Evolutionary conservation across 2,113 vertebrate genomes (phyloP), one percentile per base, ranked within the genome.

Genomic region (Alaudala cheleensis): DNA sequence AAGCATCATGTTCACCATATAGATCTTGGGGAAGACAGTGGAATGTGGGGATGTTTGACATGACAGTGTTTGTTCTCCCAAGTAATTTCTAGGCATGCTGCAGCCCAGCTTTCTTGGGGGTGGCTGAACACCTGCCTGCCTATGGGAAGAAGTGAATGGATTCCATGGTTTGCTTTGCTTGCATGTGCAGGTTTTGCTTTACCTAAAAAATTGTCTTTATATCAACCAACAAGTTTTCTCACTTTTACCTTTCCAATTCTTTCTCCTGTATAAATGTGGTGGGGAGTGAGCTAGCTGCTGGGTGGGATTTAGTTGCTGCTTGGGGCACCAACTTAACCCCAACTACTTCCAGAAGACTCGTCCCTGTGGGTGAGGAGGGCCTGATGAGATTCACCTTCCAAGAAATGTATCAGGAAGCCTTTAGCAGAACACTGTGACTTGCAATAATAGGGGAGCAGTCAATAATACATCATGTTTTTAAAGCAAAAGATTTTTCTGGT

Each of bases 231-330:
- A 34, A 12, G 6, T 42, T 50, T 44, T 44, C 44, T 57, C 22
- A 33, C 12, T 44, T 81, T 44, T 44, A 37, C 10, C 9, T 42
- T 88, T 65, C 14, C 58, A 44, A 5, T 50, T 65, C 26, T 50
- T 12, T 33, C 50, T 31, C 12, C 44, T 22, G 33, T 13, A 37
- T 5, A 20, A 29, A 33, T 18, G 14, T 28, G 12, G 10, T 10
- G 23, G 8, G 18, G 19, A 37, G 16, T 12, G 37, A 71, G 10
- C 9, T 37, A 57, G 26, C 0, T 0, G 6, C 7, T 78, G 23
- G 8, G 5, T 44, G 31, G 15, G 31, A 24, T 9, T 42, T 37
- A 14, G 9, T 9, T 12, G 15, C 12, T 42, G 17, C 3, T 2
- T 82, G 62, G 14, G 14, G 13, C 65, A 56, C 16, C 37, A 50